These are phyloP conservation scores for Dendrolimus kikuchii DNA, from an alignment of 1,140 invertebrate genomes.

Conservation along the genomic window DNA sequence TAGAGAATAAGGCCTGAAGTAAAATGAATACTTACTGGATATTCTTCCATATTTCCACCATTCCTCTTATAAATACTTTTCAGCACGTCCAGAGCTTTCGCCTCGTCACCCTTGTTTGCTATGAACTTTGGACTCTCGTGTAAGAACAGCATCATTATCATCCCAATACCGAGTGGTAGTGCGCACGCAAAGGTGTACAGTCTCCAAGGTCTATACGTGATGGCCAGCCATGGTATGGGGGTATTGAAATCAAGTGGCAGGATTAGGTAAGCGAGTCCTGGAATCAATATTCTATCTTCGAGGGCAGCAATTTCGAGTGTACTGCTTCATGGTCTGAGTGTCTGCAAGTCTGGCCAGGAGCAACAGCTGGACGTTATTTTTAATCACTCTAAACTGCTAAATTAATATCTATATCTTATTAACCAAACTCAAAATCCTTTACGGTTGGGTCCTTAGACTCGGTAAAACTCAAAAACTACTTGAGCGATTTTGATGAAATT, in stretches of 20 bases:
- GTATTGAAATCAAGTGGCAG: constrained; percentile 41
- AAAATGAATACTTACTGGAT: constrained; percentile 18
- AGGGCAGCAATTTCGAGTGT: too few relatives aligned
- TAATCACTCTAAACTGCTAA: too few relatives aligned
- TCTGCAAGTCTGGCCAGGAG: too few relatives aligned
- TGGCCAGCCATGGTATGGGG: constrained; percentile 28
- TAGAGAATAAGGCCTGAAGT: neutral
- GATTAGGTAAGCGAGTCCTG: constrained; percentile 28
- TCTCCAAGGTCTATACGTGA: constrained; percentile 75
- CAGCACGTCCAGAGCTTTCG: constrained; percentile 69
- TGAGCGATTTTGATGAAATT: too few relatives aligned
- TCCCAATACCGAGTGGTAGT: constrained; percentile 73
- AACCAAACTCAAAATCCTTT: too few relatives aligned
- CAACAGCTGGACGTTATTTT: too few relatives aligned
- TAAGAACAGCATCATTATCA: constrained; percentile 70
- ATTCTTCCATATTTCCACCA: constrained; percentile 49
- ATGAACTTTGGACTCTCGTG: constrained; percentile 79
- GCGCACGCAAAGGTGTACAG: constrained; percentile 75
- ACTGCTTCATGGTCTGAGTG: too few relatives aligned
- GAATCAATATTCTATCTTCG: constrained; percentile 3
- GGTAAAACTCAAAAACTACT: too few relatives aligned
- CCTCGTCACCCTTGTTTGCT: constrained; percentile 61
- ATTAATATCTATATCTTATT: too few relatives aligned
- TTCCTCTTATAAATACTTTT: constrained; percentile 66
- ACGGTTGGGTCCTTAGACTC: too few relatives aligned